phyloP scores from a whole-genome alignment of 2,888 invertebrate genomes.

The Tethea ocularis region DNA sequence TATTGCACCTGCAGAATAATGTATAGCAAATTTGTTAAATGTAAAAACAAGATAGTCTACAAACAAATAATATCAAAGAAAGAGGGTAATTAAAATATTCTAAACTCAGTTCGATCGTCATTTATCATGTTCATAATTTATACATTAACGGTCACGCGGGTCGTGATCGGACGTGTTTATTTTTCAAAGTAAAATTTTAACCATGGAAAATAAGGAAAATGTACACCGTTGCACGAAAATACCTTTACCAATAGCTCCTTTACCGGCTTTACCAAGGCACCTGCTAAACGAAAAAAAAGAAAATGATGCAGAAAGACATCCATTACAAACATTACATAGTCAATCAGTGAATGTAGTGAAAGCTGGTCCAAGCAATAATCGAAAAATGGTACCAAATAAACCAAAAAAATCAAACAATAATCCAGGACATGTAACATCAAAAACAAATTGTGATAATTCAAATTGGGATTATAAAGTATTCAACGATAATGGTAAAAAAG shows the following conservation, averaged over 20 bases:
- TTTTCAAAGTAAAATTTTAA: conserved; percentile 16
- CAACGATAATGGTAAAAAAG: conserved; percentile 31
- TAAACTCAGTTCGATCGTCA: not conserved
- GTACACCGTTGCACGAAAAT: conserved; percentile 50
- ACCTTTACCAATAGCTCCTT: conserved; percentile 56
- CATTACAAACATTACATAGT: conserved; percentile 51
- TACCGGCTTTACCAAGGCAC: conserved; percentile 57
- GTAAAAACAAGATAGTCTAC: not conserved
- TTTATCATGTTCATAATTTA: conserved; percentile 9
- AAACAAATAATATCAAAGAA: not conserved
- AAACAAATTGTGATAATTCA: conserved; percentile 41
- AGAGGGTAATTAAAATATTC: conserved; percentile 33
- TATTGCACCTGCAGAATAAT: not conserved
- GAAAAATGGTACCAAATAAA: conserved; percentile 25
- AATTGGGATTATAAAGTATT: conserved; percentile 55
- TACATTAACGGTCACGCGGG: conserved; percentile 54
- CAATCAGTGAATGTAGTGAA: conserved; percentile 24
- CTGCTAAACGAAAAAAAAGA: conserved; percentile 36
- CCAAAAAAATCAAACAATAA: conserved; percentile 36
- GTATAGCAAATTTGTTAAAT: not conserved
- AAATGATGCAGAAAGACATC: conserved; percentile 34
- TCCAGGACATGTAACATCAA: conserved; percentile 50
- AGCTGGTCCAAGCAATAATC: conserved; percentile 28
- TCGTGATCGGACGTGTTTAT: conserved; percentile 39
- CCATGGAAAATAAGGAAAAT: conserved; percentile 64